Percentiles rank a stretch among this genome's conserved stretches.
Conservation (phyloP, 2,888 invertebrate species). For the Dynastes tityus region DNA sequence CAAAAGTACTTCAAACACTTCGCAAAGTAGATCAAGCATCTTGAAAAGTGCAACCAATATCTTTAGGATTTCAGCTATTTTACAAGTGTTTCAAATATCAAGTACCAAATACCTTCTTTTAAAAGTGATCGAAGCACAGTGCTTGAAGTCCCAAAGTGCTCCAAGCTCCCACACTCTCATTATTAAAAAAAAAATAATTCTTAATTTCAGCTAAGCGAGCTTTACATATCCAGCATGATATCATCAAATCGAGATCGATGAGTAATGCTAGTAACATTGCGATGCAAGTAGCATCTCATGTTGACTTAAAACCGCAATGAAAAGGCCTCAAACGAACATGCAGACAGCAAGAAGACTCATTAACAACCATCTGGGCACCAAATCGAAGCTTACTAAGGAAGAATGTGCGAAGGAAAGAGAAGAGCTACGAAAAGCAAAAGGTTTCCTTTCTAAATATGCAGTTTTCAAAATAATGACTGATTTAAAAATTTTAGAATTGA, state of each 20-base stretch:
- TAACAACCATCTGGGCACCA: slow-evolving; percentile 67
- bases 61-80: too few species aligned
- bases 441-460: slow-evolving; percentile 55
- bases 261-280: slow-evolving; percentile 64
- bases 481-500: slow-evolving; percentile 60
- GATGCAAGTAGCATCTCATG: slow-evolving; percentile 62
- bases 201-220: slow-evolving; percentile 66
- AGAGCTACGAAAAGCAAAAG: slow-evolving; percentile 66
- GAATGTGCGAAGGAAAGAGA: slow-evolving; percentile 65
- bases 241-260: slow-evolving; percentile 68
- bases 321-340: slow-evolving; percentile 67
- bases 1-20: too few species aligned
- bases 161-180: neutral
- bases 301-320: slow-evolving; percentile 69
- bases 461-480: neutral
- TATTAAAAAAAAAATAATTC: neutral
- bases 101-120: too few species aligned
- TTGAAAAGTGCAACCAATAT: too few species aligned
- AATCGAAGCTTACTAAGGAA: slow-evolving; percentile 65
- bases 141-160: too few species aligned
- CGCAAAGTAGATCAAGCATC: too few species aligned
- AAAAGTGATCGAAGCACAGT: too few species aligned
- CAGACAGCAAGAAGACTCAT: slow-evolving; percentile 68
- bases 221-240: slow-evolving; percentile 62
- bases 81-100: too few species aligned